Conservation (phyloP, 2,113 vertebrate genomes). For the Macquaria australasica region DNA sequence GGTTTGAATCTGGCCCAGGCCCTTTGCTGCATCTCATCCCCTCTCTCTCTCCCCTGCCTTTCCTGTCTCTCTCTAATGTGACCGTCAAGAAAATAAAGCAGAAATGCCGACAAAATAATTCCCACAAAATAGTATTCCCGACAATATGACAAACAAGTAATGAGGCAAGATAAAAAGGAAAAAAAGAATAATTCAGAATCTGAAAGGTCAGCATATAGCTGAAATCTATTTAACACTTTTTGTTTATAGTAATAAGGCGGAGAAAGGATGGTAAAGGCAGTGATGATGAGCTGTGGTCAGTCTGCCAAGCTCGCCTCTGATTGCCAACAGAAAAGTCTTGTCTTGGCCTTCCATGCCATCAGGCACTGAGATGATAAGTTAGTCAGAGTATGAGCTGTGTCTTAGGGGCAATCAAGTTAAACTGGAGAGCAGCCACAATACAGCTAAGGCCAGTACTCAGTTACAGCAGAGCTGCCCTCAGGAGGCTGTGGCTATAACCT, state of each 20-base stretch:
- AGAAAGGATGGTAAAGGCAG: neutral
- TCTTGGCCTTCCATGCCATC: neutral
- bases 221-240: neutral
- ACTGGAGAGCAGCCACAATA: neutral
- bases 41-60: no score
- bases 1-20: no score
- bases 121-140: no score
- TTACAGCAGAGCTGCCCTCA: neutral
- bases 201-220: neutral
- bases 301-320: neutral
- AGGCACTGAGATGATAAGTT: neutral
- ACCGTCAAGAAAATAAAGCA: no score
- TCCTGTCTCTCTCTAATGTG: no score
- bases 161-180: no score
- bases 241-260: neutral
- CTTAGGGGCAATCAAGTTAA: conserved; percentile 2
- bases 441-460: neutral
- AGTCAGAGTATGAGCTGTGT: conserved; percentile 2
- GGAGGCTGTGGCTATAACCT: neutral
- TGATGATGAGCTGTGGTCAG: neutral
- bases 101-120: no score
- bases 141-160: neutral
- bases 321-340: neutral
- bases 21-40: no score
- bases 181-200: no score